Base-by-base conservation (phyloP, 2,797 vertebrate genomes). In the Phataginus tricuspis region DNA sequence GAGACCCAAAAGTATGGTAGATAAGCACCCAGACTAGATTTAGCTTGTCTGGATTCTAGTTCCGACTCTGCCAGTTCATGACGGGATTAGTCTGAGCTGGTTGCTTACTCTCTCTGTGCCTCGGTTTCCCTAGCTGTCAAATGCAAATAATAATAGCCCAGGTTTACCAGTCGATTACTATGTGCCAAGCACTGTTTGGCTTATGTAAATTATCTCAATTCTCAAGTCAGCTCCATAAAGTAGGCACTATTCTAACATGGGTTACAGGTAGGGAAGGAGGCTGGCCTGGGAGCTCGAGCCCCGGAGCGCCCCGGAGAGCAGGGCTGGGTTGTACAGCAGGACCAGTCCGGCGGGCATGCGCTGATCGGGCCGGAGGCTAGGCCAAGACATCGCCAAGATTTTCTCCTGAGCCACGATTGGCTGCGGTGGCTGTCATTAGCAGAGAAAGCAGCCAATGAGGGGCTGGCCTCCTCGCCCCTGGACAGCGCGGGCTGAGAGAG, bases 61-160 rank as follows among this genome's bases (percentile, higher is more conserved):
- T 80, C 29, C 14, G 0, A n/a, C 51, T 37, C 53, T 53, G 37
- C 57, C 45, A 18, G 42, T 68, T 66, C 90, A 61, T 45, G 37
- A 74, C 27, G 18, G 64, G 31, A 34, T 63, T 93, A 37, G 13
- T 82, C 7, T 23, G 29, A 59, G 53, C 27, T 61, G 42, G 53
- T 78, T 68, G 34, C 19, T 80, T 86, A 64, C n/a, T 15, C 29
- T 3, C 49, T 61, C 12, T 19, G 51, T 82, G 57, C 53, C 57
- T 96, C 53, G 53, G 57, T 95, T 93, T 86, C 85, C 45, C 23
- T 90, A 10, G 3, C 21, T 83, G 72, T 79, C 83, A 92, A 90
- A 85, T 77, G 55, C 61, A 80, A 75, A 53, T 79, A 61, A 86
- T 66, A 75, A 72, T 25, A 45, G 66, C 21, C 53, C 15, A 57